Conservation (phyloP, 2,797 vertebrate species). For the Sparidentex hasta region DNA sequence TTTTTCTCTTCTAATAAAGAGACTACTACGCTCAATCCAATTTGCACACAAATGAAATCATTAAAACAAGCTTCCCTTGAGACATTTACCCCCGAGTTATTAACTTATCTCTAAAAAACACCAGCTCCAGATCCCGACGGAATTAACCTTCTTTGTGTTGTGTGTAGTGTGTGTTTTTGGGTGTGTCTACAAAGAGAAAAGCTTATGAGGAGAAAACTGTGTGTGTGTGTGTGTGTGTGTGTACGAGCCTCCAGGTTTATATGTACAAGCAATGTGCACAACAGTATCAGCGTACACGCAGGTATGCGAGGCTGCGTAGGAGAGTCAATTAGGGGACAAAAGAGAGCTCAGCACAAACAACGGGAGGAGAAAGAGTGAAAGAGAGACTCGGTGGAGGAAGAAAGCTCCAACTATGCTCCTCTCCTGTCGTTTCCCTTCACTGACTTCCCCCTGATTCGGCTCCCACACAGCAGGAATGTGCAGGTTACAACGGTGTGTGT, state of each 20-base stretch:
- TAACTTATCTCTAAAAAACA: constrained; percentile 85
- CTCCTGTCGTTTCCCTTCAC: constrained; percentile 64
- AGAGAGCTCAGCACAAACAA: constrained; percentile 69
- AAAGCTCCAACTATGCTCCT: constrained; percentile 71
- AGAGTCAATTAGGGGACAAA: constrained; percentile 80
- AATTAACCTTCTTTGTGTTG: constrained; percentile 75
- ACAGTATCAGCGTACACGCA: constrained; percentile 67
- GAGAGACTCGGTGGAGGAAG: constrained; percentile 65
- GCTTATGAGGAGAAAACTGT: constrained; percentile 22
- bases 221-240: constrained; percentile 9
- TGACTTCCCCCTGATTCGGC: constrained; percentile 69
- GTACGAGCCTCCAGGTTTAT: constrained; percentile 36
- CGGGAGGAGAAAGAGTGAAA: constrained; percentile 66
- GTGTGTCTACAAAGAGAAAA: constrained; percentile 24
- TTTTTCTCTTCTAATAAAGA: constrained; percentile 73
- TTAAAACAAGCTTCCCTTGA: constrained; percentile 81
- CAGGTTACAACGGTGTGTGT: constrained; percentile 59
- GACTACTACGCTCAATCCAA: constrained; percentile 81
- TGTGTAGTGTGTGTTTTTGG: constrained; percentile 43
- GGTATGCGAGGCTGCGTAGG: constrained; percentile 71
- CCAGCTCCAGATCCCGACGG: constrained; percentile 71
- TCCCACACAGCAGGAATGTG: constrained; percentile 83
- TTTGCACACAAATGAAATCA: constrained; percentile 90
- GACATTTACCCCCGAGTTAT: constrained; percentile 80
- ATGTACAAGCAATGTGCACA: constrained; percentile 30